These are phyloP conservation scores for Pterois miles DNA, from an alignment of 2,797 vertebrate species.

Conservation along the genomic window DNA sequence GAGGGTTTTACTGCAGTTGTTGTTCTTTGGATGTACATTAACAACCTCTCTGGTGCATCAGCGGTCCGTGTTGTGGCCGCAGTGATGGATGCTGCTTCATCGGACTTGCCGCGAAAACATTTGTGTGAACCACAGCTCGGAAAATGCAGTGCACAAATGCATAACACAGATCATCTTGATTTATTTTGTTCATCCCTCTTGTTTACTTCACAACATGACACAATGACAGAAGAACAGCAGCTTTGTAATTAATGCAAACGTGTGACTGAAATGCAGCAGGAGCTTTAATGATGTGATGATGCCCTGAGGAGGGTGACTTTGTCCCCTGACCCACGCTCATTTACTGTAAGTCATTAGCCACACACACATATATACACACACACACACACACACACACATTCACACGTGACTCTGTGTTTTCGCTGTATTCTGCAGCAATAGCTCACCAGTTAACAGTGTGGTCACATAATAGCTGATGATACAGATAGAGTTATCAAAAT, in stretches of 20 bases:
- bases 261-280: neutral
- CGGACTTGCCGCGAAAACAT: neutral
- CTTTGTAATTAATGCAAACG: slow-evolving; percentile 23
- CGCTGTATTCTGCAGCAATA: neutral
- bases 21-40: slow-evolving; percentile 38
- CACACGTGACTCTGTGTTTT: neutral
- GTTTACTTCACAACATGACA: neutral
- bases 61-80: slow-evolving; percentile 25
- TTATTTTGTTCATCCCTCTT: neutral
- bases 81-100: slow-evolving; percentile 22
- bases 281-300: slow-evolving; percentile 30
- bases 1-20: slow-evolving; percentile 45
- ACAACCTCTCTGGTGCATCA: slow-evolving; percentile 37
- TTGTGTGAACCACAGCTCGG: neutral
- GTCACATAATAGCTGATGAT: neutral
- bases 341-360: slow-evolving; percentile 30
- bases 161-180: neutral
- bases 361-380: neutral
- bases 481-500: neutral
- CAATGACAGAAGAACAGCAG: neutral
- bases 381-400: neutral
- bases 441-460: neutral
- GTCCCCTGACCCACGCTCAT: neutral
- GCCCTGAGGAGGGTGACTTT: neutral
- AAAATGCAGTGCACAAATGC: neutral